Percentiles rank a stretch among this genome's conserved stretches.
phyloP scores from a whole-genome alignment of 2,113 vertebrate species.

The Strix aluco region DNA sequence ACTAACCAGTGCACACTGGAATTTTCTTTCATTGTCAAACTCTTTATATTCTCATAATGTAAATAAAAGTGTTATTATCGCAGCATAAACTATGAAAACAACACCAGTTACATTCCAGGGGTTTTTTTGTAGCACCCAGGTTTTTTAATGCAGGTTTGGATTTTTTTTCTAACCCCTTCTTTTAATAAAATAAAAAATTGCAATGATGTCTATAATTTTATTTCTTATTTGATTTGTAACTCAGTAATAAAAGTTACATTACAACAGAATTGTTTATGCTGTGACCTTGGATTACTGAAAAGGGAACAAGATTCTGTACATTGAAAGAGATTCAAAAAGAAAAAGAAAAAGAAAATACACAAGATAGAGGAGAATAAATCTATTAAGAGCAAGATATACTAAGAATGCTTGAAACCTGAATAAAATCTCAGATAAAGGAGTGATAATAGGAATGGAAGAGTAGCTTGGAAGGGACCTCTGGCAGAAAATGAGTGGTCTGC shows the following conservation, averaged over 20 bases:
- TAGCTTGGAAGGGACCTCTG: not conserved
- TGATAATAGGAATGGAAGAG: not conserved
- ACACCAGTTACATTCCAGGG: not conserved
- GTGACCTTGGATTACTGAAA: not conserved
- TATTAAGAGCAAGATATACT: too few relatives aligned
- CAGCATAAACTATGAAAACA: not conserved
- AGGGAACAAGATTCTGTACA: not conserved
- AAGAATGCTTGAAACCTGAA: too few relatives aligned
- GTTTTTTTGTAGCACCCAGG: fast-evolving
- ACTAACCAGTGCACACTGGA: not conserved
- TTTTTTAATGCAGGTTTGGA: not conserved
- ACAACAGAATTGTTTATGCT: not conserved
- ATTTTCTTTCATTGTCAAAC: not conserved
- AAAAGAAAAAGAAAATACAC: not conserved
- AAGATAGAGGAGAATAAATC: not conserved
- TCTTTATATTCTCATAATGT: not conserved
- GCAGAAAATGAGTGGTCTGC: not conserved
- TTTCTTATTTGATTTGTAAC: not conserved
- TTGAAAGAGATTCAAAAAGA: not conserved
- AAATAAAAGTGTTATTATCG: not conserved
- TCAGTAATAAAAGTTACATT: not conserved
- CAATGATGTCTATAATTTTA: not conserved
- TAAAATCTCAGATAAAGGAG: too few relatives aligned
- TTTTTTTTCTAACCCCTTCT: not conserved
- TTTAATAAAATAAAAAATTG: not conserved